Percentiles rank a stretch among this genome's conserved stretches.
Conservation (phyloP, 2,888 invertebrate genomes). For the Celastrina argiolus region DNA sequence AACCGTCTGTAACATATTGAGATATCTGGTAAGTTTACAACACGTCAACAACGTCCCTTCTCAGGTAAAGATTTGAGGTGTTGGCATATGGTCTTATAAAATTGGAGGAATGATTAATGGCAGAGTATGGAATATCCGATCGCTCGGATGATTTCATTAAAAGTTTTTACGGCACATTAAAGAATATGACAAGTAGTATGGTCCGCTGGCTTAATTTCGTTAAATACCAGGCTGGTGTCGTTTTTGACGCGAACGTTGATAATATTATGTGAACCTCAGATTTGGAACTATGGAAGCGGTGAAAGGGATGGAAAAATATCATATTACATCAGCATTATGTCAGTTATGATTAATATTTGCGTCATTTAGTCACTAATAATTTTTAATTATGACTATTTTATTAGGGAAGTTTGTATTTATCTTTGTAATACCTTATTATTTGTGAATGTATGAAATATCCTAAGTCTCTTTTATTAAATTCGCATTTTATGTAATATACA, state of each 20-base stretch:
- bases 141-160: constrained; percentile 46
- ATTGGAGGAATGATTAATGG: constrained; percentile 63
- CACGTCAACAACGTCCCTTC: constrained; percentile 61
- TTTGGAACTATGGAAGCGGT: neutral
- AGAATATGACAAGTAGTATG: neutral
- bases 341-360: neutral
- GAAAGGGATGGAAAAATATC: neutral
- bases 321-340: neutral
- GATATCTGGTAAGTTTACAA: constrained; percentile 65
- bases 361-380: neutral
- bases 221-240: neutral
- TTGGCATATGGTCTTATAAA: constrained; percentile 55
- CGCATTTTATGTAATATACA: no score
- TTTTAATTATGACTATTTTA: neutral
- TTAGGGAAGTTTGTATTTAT: no score
- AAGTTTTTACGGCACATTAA: constrained; percentile 45
- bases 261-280: no score
- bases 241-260: neutral
- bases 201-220: neutral
- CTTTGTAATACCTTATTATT: no score
- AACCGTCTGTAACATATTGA: constrained; percentile 50
- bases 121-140: constrained; percentile 27
- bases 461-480: no score
- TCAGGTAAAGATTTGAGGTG: constrained; percentile 57
- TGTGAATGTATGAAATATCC: no score